Evolutionary conservation across 2,797 vertebrate genomes (phyloP), one percentile per base, ranked within the genome.

Genomic region (Babyrousa celebensis): DNA sequence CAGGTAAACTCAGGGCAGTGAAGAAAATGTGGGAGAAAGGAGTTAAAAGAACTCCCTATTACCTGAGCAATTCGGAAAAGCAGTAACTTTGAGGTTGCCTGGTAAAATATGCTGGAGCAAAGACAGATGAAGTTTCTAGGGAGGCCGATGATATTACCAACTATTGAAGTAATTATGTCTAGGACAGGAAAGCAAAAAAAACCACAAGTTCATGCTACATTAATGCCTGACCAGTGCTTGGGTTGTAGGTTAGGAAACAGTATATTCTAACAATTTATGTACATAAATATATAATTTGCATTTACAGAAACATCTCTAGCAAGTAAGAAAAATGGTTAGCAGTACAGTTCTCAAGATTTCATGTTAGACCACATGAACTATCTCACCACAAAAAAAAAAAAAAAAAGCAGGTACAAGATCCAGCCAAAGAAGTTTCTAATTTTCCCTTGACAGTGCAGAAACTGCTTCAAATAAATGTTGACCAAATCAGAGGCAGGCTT

Each of bases 121-220:
- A 94, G 52, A 87, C 2, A 65, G 36, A 72, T 75, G 52, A 63
- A 3, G 16, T 72, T 89, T 78, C 62, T 11, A 60, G 40, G 29
- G 68, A 77, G 12, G 8, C 54, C 89, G 85, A 68, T 56, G 18
- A 8, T 40, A 54, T 80, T 54, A 23, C 29, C 6, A 8, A 56
- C 29, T 54, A 40, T 65, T 71, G 15, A 62, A 88, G 60, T 58
- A 65, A 82, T 96, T 90, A 86, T 36, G 21, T 43, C 48, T 78
- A 52, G 12, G 65, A 54, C 60, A 90, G 72, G 25, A 95, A 93
- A 94, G 67, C 75, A 80, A 94, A 48, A 52, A 25, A 70, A 95
- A 29, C 62, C 85, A 84, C 63, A 91, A 60, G 23, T 18, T 68
- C 21, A 52, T 27, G 40, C 62, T 84, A 3, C 48, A n/a, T 68